A percentile compares a stretch with the other conserved stretches of the same genome.
phyloP scores from a whole-genome alignment of 2,797 vertebrate species.

The Ctenopoma multispine region DNA sequence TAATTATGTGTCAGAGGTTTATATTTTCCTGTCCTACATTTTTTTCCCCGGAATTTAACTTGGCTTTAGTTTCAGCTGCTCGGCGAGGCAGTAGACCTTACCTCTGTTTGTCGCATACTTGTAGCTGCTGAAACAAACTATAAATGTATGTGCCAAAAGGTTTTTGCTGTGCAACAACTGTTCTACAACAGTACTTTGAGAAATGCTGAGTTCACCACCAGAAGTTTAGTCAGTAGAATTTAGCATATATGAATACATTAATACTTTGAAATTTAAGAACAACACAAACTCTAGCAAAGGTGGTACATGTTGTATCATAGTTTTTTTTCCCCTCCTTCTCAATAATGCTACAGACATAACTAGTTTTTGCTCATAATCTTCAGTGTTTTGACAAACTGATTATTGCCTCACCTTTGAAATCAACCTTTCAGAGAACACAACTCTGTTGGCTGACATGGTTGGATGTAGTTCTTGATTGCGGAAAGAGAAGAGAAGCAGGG shows the following conservation, averaged over 20 bases:
- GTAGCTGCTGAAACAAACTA: background rate
- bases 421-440: conserved; percentile 9
- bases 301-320: too few relatives aligned
- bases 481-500: background rate
- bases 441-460: background rate
- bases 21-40: background rate
- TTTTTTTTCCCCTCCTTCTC: too few relatives aligned
- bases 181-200: background rate
- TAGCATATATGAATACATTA: background rate
- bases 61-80: background rate
- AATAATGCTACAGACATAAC: background rate
- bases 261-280: background rate
- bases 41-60: background rate
- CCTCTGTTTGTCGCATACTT: background rate
- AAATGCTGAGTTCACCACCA: too few relatives aligned
- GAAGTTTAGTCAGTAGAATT: too few relatives aligned
- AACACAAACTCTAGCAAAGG: too few relatives aligned
- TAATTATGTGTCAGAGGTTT: background rate
- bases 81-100: too few relatives aligned
- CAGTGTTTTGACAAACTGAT: background rate
- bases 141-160: background rate
- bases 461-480: background rate
- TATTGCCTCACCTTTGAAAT: background rate
- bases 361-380: background rate
- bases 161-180: conserved; percentile 13